phyloP scores from a whole-genome alignment of 1,140 invertebrate genomes.

The Amphibalanus amphitrite region DNA sequence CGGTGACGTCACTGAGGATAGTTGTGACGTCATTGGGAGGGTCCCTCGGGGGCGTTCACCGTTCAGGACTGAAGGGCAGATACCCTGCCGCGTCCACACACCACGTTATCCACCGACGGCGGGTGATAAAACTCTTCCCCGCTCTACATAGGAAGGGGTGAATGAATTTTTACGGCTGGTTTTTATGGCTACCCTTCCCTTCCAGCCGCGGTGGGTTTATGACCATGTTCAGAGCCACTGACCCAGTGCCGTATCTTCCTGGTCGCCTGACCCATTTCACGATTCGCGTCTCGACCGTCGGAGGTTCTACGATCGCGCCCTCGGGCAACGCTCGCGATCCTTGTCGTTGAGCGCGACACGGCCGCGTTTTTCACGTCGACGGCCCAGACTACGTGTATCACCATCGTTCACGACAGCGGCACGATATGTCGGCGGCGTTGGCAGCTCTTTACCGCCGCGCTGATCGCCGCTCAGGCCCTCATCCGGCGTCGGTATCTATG shows the following conservation, averaged over 20 bases:
- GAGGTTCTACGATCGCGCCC: too few relatives aligned
- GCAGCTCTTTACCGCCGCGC: background rate
- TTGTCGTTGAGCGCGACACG: background rate
- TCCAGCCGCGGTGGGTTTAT: background rate
- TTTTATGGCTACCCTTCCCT: background rate
- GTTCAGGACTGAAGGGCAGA: too few relatives aligned
- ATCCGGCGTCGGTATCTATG: background rate
- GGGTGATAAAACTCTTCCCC: background rate
- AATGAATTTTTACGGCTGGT: background rate
- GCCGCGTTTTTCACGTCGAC: background rate
- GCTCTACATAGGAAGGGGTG: background rate
- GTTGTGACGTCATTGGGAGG: too few relatives aligned
- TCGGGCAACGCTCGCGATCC: background rate
- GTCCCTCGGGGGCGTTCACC: too few relatives aligned
- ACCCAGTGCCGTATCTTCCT: background rate
- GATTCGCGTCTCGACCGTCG: background rate
- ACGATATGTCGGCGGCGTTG: background rate
- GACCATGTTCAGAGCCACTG: background rate
- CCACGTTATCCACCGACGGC: too few relatives aligned
- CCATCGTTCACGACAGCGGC: background rate
- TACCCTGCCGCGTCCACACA: too few relatives aligned
- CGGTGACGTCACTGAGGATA: too few relatives aligned
- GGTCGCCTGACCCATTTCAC: background rate
- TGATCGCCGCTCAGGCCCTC: background rate
- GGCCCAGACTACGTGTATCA: too few relatives aligned